These are phyloP conservation scores for Phyllotis vaccarum DNA, from an alignment of 2,797 vertebrate species.

Conservation along the genomic window DNA sequence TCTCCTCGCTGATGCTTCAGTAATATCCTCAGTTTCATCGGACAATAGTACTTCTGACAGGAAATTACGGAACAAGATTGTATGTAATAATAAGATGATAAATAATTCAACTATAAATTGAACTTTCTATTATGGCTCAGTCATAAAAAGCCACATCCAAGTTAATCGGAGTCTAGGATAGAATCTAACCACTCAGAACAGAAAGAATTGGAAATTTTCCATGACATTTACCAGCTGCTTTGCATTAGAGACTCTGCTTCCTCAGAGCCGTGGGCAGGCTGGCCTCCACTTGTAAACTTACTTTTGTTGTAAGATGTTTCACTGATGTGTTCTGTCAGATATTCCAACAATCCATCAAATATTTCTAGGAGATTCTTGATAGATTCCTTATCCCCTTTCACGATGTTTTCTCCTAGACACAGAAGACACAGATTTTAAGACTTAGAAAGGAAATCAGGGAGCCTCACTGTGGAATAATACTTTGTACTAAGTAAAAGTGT, in stretches of 20 bases:
- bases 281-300: conserved; percentile 80
- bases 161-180: not conserved
- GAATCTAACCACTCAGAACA: conserved; percentile 13
- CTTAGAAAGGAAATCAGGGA: conserved; percentile 62
- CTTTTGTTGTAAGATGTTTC: conserved; percentile 90
- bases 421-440: conserved; percentile 76
- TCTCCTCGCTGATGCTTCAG: not conserved
- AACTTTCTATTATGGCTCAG: conserved; percentile 47
- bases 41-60: conserved; percentile 33
- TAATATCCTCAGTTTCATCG: conserved; percentile 35
- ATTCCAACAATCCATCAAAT: conserved; percentile 97
- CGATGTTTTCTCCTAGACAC: conserved; percentile 95
- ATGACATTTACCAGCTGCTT: not conserved
- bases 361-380: conserved; percentile 97
- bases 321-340: conserved; percentile 94
- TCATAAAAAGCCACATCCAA: conserved; percentile 51
- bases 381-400: conserved; percentile 93
- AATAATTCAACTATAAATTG: conserved; percentile 47
- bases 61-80: conserved; percentile 52
- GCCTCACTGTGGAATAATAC: not conserved
- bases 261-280: not conserved
- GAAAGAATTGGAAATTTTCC: conserved; percentile 34
- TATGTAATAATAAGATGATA: conserved; percentile 1
- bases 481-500: not conserved
- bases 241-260: conserved; percentile 18